A percentile compares a stretch with the other conserved stretches of the same genome.
Conservation (phyloP, 2,888 invertebrate genomes). For the Unio delphinus region DNA sequence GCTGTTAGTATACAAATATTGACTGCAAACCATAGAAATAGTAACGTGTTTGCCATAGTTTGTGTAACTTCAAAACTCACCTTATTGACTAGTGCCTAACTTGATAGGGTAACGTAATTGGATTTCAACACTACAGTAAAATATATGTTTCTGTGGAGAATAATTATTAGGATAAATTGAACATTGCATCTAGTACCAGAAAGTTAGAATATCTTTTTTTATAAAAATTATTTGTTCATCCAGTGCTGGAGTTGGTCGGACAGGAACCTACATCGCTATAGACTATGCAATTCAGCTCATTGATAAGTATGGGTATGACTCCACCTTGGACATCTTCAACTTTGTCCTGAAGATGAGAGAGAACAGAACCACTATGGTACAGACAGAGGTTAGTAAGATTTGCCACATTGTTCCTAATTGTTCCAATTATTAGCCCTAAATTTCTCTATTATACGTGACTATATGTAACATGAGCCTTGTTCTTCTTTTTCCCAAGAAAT, state of each 20-base stretch:
- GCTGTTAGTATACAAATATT: too few species aligned
- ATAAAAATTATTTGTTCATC: not conserved
- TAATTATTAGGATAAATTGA: too few species aligned
- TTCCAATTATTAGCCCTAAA: not conserved
- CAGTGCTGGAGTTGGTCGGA: conserved; percentile 77
- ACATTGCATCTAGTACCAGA: too few species aligned
- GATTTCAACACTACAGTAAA: too few species aligned
- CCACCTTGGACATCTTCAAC: conserved; percentile 26
- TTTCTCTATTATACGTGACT: not conserved
- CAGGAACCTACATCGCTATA: conserved; percentile 27
- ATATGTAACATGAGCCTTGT: not conserved
- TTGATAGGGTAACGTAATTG: too few species aligned
- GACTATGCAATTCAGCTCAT: conserved; percentile 25
- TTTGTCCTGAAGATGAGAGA: conserved; percentile 25
- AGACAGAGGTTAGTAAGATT: conserved; percentile 18
- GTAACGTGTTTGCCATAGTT: too few species aligned
- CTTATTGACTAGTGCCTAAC: too few species aligned
- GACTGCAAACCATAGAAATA: too few species aligned
- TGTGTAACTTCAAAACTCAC: too few species aligned
- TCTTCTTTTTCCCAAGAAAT: too few species aligned
- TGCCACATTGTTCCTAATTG: not conserved
- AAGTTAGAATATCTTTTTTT: too few species aligned
- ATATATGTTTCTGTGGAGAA: too few species aligned
- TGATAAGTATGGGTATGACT: conserved; percentile 12
- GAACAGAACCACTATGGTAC: conserved; percentile 23